These are phyloP conservation scores for Pholis gunnellus DNA, from an alignment of 2,113 vertebrate species.

Conservation along the genomic window DNA sequence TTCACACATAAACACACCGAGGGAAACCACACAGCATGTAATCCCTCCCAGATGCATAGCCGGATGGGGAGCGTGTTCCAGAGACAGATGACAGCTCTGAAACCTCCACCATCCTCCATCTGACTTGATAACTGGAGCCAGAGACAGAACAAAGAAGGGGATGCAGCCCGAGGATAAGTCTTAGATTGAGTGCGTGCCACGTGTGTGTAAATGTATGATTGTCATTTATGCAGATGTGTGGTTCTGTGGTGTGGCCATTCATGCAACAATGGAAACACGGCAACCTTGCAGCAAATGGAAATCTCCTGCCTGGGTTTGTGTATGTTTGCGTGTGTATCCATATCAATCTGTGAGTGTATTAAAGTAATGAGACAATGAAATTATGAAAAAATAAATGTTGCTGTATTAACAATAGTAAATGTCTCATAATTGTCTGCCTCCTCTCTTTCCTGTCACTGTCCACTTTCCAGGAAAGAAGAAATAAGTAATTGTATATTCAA, in stretches of 20 bases:
- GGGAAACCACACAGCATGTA: conserved; percentile 28
- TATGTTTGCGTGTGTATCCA: neutral
- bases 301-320: neutral
- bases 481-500: neutral
- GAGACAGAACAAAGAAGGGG: conserved; percentile 31
- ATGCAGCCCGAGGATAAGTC: neutral
- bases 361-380: neutral
- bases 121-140: conserved; percentile 4
- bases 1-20: conserved; percentile 14
- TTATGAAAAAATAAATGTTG: neutral
- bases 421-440: neutral
- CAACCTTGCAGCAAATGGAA: neutral
- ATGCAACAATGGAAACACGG: neutral
- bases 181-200: neutral
- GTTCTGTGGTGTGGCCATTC: conserved; percentile 3
- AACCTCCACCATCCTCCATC: conserved; percentile 11
- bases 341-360: neutral
- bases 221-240: conserved; percentile 30
- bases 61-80: conserved; percentile 22
- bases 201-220: conserved; percentile 6
- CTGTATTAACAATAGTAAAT: neutral
- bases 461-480: neutral
- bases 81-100: conserved; percentile 33
- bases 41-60: conserved; percentile 55
- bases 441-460: neutral